Base-by-base conservation (phyloP, 2,888 invertebrate species). In the Chesias legatella region DNA sequence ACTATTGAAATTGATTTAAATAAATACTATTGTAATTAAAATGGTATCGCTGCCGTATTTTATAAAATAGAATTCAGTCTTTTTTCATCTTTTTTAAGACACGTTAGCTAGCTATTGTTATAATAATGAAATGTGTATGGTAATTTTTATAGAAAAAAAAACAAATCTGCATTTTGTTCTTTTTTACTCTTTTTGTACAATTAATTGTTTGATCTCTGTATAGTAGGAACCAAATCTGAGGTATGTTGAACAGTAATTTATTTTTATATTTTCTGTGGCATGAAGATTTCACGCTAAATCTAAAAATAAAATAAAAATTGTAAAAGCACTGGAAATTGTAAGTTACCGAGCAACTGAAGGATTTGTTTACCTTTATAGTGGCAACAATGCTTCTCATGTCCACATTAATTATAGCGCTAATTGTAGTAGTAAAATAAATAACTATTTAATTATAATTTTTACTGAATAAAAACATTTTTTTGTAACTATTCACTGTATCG, bases 41-140 rank as follows among this genome's bases (percentile, higher is more conserved):
- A 84, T 76, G 82, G 79, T 84, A 83, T 77, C 57, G 85, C 84
- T 80, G 86, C 85, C 84, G 81, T 85, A 81, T 85, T 81, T 81
- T 83, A 84, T 85, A 83, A 85, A 77, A 82, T 84, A 81, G 80
- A 80, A 76, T 76, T 81, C 72, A 70, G 79, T 85, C 84, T 83
- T 86, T 68, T 80, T 84, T 85, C 85, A 84, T 83, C 83, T 85
- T 86, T 86, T 86, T 81, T 83, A 86, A 85, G 83, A 85, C 81
- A 76, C 77, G 74, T 78, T 85, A 82, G 80, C 75, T 83, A 83
- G 84, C 81, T 79, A 79, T 81, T 81, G 79, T 84, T 79, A 81
- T 79, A 67, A 76, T 82, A 77, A 83, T 78, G 61, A 82, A 81
- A 84, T 80, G 79, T 84, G 79, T 85, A 85, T 74, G 77, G 80